Evolutionary conservation across 2,113 vertebrate genomes (phyloP).

Genomic region (Meles meles): DNA sequence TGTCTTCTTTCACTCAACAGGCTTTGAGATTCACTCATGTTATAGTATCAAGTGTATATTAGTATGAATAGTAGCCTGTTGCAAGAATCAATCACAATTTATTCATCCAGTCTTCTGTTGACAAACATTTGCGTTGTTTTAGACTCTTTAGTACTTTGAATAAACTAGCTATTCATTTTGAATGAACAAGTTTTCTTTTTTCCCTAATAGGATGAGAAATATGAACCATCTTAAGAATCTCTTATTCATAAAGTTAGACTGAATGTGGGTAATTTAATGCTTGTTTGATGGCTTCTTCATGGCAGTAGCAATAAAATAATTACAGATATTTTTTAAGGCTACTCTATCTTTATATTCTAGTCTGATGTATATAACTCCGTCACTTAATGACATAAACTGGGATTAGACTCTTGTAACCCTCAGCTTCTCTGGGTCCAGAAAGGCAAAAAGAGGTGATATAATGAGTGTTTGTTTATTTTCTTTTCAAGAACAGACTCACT

Average conservation of each 20-base stretch:
- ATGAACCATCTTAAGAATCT: background rate
- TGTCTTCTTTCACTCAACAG: background rate
- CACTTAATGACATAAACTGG: background rate
- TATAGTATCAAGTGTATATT: background rate
- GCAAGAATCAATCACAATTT: background rate
- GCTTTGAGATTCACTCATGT: background rate
- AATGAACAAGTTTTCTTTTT: background rate
- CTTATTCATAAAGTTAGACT: background rate
- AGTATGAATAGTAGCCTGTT: background rate
- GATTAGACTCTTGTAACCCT: background rate
- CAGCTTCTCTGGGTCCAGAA: background rate
- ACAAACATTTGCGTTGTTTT: background rate
- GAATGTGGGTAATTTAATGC: background rate
- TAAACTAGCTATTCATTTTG: background rate
- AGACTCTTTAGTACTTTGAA: background rate
- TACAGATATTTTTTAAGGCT: background rate
- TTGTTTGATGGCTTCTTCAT: background rate
- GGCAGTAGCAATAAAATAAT: background rate
- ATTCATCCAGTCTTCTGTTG: background rate
- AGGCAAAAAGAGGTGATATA: background rate
- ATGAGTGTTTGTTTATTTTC: background rate
- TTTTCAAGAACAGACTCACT: conserved; percentile 38
- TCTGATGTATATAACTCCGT: background rate
- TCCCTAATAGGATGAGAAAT: background rate
- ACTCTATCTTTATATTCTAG: background rate